Evolutionary conservation across 35 echinoderm and acorn worm genomes (phyloP).

Genomic region (Lytechinus variegatus): DNA sequence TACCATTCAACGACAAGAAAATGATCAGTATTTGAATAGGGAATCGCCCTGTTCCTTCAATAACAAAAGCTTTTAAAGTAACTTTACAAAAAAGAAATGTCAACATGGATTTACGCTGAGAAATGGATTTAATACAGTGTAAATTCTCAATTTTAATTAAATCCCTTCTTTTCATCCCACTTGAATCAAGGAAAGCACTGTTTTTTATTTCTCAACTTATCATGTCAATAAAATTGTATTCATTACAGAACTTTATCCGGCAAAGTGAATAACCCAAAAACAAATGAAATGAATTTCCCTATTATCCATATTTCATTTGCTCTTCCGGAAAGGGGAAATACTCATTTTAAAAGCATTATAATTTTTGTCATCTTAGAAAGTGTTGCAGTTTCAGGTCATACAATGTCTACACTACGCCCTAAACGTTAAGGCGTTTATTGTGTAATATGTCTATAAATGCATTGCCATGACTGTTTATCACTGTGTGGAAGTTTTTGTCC

Average conservation of each 20-base stretch:
- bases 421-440: no score
- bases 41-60: slow-evolving; percentile 24
- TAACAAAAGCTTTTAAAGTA: neutral
- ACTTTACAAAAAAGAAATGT: neutral
- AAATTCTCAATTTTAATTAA: slow-evolving; percentile 9
- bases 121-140: slow-evolving; percentile 14
- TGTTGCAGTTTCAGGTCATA: neutral
- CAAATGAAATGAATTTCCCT: neutral
- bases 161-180: neutral
- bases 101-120: neutral
- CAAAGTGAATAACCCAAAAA: neutral
- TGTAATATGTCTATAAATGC: no score
- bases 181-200: neutral
- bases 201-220: neutral
- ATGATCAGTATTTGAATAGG: neutral
- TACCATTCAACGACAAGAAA: slow-evolving; percentile 5
- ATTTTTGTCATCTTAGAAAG: neutral
- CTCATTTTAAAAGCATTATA: neutral
- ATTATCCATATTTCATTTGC: neutral
- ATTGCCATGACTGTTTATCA: no score
- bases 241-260: neutral
- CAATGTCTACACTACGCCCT: no score
- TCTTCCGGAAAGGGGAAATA: neutral
- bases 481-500: no score
- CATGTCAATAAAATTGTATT: neutral